Evolutionary conservation across 2,888 invertebrate species (phyloP), one percentile per base, ranked within the genome.

Genomic region (Pycnomerus fuliginosus): DNA sequence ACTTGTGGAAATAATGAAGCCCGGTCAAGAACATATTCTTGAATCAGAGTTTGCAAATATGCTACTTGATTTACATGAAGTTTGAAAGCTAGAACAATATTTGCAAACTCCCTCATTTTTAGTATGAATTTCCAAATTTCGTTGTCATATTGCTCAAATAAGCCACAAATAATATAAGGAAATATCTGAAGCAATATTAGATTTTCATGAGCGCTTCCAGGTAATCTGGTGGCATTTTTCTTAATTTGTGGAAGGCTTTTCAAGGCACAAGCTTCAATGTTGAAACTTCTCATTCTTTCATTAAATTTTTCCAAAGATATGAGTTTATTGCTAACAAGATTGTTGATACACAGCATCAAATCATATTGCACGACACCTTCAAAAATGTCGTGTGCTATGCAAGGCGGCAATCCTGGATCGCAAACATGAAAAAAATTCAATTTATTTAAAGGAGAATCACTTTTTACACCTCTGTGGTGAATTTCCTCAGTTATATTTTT

Each of bases 311-410:
- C 25, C 8, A 10, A 25, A 7, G 25, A 10, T 3, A 25, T 25
- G 8, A 10, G 22, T 16, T 48, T 45, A 15, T 34, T 17, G n/a
- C 11, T 16, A 2, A 32, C 33, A 11, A 56, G 50, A 30, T 48
- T 34, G 27, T 55, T 50, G 12, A 56, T 22, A 14, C 29, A 27
- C 8, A 50, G 43, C 40, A 41, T 46, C 15, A 57, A 7, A 45
- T 57, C 54, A 34, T 41, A 41, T 28, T 36, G 43, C 13, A 54
- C 22, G 10, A 56, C 25, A 3, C 52, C 52, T 42, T 56, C 53
- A 22, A 44, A 52, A 8, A 53, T 12, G 11, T 25, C 25, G 11
- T 25, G 25, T 8, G 25, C 25, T 10, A 25, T 8, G 25, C 25
- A 25, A 8, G 25, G 25, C 11, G 25, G 25, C 11, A 4, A 10